These are phyloP conservation scores for Meloidogyne hapla DNA, from an alignment of 1,140 invertebrate genomes.

Conservation along the genomic window DNA sequence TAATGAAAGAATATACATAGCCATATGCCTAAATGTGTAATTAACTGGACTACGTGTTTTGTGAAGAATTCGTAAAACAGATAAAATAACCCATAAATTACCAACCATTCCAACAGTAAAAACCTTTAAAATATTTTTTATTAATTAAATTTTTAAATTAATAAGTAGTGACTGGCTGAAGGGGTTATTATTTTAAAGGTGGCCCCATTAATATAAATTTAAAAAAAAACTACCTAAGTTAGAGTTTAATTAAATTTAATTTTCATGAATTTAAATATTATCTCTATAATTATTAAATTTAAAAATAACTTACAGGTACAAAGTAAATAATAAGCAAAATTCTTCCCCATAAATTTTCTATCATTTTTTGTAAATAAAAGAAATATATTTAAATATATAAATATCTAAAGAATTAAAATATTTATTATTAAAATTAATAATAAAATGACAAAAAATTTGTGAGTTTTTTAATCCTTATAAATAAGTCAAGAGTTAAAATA, in stretches of 20 bases:
- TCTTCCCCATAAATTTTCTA: conserved; percentile 36
- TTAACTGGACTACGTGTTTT: conserved; percentile 39
- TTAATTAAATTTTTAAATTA: too few relatives aligned
- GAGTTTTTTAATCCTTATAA: too few relatives aligned
- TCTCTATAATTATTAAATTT: conserved; percentile 18
- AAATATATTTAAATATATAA: not conserved
- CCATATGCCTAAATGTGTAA: conserved; percentile 48
- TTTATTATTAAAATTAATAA: not conserved
- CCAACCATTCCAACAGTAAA: not conserved
- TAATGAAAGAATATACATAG: conserved; percentile 46
- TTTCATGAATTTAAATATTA: too few relatives aligned
- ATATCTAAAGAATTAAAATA: not conserved
- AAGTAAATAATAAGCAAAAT: conserved; percentile 43
- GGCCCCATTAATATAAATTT: conserved; percentile 11
- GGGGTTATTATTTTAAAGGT: conserved; percentile 37
- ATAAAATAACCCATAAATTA: conserved; percentile 32
- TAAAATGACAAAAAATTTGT: too few relatives aligned
- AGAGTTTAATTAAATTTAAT: not conserved
- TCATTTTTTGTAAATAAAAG: conserved; percentile 14
- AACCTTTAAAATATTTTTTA: not conserved
- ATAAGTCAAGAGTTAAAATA: too few relatives aligned
- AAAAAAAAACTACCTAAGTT: too few relatives aligned
- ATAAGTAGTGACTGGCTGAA: not conserved
- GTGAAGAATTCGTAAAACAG: conserved; percentile 40
- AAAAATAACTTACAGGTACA: conserved; percentile 45